Evolutionary conservation across 2,888 invertebrate genomes (phyloP).

Genomic region (Endotricha flammealis): DNA sequence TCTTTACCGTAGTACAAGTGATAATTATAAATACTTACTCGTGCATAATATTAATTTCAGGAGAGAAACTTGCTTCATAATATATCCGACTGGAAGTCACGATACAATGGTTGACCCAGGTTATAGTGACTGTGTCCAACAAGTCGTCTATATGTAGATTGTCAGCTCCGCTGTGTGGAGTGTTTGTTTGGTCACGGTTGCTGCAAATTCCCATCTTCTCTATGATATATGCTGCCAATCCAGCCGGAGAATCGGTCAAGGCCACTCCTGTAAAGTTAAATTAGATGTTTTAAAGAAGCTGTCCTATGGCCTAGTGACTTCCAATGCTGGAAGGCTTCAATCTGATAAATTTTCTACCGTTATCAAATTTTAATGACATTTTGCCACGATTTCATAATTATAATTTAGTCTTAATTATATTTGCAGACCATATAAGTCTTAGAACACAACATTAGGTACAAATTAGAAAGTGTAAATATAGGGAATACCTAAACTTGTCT

Average conservation of each 20-base stretch:
- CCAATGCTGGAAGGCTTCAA: too few species aligned
- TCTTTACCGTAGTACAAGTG: too few species aligned
- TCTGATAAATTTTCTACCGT: too few species aligned
- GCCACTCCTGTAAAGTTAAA: constrained; percentile 78
- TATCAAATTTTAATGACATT: too few species aligned
- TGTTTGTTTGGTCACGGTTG: constrained; percentile 75
- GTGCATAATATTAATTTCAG: constrained; percentile 36
- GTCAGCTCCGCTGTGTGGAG: constrained; percentile 82
- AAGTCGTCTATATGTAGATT: constrained; percentile 83
- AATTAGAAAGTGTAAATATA: too few species aligned
- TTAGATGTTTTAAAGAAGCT: not conserved
- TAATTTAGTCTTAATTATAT: too few species aligned
- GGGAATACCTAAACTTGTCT: too few species aligned
- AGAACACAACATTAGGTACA: too few species aligned
- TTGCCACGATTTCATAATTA: too few species aligned
- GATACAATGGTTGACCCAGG: constrained; percentile 87
- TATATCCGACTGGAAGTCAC: constrained; percentile 87
- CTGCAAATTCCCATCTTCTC: constrained; percentile 90
- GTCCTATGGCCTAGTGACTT: too few species aligned
- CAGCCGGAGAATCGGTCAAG: constrained; percentile 87
- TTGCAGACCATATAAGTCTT: too few species aligned
- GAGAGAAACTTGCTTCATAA: constrained; percentile 74
- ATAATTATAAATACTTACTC: constrained; percentile 34
- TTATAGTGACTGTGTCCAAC: constrained; percentile 89
- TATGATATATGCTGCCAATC: constrained; percentile 91